A percentile compares a stretch with the other conserved stretches of the same genome.
phyloP scores from a whole-genome alignment of 1,140 invertebrate genomes.

The Andricus grossulariae region DNA sequence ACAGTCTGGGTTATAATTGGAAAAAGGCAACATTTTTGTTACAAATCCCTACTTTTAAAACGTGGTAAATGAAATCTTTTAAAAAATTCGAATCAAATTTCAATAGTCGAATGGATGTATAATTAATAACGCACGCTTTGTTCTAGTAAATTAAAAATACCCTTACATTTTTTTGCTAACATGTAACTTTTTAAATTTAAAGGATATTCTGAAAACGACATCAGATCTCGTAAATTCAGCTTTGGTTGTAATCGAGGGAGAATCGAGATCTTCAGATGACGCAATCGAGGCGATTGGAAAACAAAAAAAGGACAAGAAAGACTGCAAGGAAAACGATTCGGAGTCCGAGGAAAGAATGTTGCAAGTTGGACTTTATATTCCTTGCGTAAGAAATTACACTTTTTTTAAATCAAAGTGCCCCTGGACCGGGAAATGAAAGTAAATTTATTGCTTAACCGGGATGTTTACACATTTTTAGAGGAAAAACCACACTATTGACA shows the following conservation, averaged over 20 bases:
- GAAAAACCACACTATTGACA: too few species aligned
- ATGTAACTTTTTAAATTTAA: slow-evolving; percentile 42
- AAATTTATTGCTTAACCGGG: too few species aligned
- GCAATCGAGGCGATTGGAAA: slow-evolving; percentile 77
- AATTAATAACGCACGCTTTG: neutral
- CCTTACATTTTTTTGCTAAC: slow-evolving; percentile 5
- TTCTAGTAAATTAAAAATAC: slow-evolving; percentile 29
- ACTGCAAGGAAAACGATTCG: slow-evolving; percentile 63
- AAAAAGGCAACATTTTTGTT: too few species aligned
- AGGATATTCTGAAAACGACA: slow-evolving; percentile 64
- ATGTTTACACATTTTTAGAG: too few species aligned
- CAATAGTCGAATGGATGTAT: too few species aligned
- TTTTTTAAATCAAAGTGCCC: neutral
- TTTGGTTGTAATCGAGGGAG: slow-evolving; percentile 80
- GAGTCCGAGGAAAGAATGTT: slow-evolving; percentile 71
- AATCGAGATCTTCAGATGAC: slow-evolving; percentile 76
- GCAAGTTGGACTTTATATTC: slow-evolving; percentile 78
- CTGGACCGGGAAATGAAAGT: too few species aligned
- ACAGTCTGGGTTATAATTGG: too few species aligned
- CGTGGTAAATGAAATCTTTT: too few species aligned
- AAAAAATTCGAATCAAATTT: too few species aligned
- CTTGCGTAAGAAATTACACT: slow-evolving; percentile 78
- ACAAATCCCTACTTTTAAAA: too few species aligned
- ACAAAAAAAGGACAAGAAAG: slow-evolving; percentile 76
- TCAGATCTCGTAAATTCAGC: slow-evolving; percentile 75